Percentiles rank a stretch among this genome's conserved stretches.
Evolutionary conservation across 2,113 vertebrate genomes (phyloP).

Genomic region (Ornithorhynchus anatinus): DNA sequence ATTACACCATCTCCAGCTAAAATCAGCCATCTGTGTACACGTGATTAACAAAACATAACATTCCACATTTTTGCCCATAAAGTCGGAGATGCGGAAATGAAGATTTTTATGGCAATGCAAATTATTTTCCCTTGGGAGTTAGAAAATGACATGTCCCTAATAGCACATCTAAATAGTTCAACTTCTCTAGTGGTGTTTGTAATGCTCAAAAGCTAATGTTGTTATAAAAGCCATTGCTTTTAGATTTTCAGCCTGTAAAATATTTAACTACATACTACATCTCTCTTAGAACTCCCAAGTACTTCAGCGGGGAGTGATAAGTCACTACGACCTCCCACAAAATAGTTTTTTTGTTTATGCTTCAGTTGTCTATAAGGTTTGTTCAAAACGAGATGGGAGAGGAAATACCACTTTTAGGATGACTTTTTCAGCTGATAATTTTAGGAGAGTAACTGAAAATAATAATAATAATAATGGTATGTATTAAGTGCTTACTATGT

Average conservation of each 20-base stretch:
- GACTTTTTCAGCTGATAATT: too few relatives aligned
- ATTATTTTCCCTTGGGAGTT: slow-evolving; percentile 11
- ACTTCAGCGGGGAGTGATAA: neutral
- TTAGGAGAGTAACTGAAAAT: too few relatives aligned
- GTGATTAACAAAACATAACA: slow-evolving; percentile 42
- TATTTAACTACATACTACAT: slow-evolving; percentile 13
- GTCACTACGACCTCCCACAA: too few relatives aligned
- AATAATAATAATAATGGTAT: too few relatives aligned
- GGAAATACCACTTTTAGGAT: too few relatives aligned
- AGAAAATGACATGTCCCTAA: slow-evolving; percentile 17
- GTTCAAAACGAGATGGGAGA: too few relatives aligned
- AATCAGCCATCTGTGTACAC: slow-evolving; percentile 29
- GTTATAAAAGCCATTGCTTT: slow-evolving; percentile 6
- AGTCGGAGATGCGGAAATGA: slow-evolving; percentile 26
- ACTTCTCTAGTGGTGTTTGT: slow-evolving; percentile 21
- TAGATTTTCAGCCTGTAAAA: slow-evolving; percentile 8
- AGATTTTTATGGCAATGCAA: slow-evolving; percentile 34
- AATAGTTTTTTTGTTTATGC: too few relatives aligned
- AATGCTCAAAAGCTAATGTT: slow-evolving; percentile 15
- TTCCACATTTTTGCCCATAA: slow-evolving; percentile 29
- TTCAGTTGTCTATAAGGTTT: too few relatives aligned
- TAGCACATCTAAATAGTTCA: neutral
- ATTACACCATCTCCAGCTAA: slow-evolving; percentile 5
- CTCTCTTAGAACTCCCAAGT: neutral
- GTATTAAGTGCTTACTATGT: too few relatives aligned